Percentiles rank a stretch among this genome's conserved stretches.
Conservation (phyloP, 2,797 vertebrate species). For the Dallia pectoralis region DNA sequence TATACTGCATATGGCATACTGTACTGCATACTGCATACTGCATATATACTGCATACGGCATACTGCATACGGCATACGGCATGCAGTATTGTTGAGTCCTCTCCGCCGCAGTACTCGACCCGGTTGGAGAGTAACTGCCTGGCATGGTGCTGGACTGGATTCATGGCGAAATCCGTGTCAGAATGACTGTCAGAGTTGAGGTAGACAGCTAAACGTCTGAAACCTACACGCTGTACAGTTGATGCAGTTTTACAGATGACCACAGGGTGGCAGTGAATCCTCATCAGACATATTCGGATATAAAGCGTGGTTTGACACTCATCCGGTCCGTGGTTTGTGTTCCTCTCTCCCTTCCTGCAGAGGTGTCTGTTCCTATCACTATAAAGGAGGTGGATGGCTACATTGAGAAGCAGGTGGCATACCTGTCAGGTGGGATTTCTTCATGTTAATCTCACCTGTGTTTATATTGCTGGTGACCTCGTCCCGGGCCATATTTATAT, state of each 20-base stretch:
- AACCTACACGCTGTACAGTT: background rate
- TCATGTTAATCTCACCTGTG: background rate
- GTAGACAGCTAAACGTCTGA: background rate
- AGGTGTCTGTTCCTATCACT: slow-evolving; percentile 74
- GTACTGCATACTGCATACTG: too few species aligned
- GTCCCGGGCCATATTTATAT: too few species aligned
- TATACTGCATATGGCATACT: too few species aligned
- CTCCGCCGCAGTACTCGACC: background rate
- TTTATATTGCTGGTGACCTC: background rate
- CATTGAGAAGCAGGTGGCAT: slow-evolving; percentile 91
- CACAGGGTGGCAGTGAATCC: slow-evolving; percentile 1
- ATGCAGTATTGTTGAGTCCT: too few species aligned
- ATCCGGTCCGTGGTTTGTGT: background rate
- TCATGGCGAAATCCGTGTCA: background rate
- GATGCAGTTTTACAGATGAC: slow-evolving; percentile 20
- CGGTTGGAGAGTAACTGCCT: background rate
- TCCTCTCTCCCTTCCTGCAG: slow-evolving; percentile 61
- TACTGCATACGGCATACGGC: too few species aligned
- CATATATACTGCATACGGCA: too few species aligned
- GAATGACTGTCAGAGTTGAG: slow-evolving; percentile 12
- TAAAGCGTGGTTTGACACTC: background rate
- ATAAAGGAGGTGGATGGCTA: slow-evolving; percentile 87
- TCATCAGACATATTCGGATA: background rate
- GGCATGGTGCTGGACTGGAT: slow-evolving; percentile 5
- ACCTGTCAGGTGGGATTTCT: slow-evolving; percentile 87